phyloP scores from a whole-genome alignment of 2,888 invertebrate species.

The Rotaria macrura region DNA sequence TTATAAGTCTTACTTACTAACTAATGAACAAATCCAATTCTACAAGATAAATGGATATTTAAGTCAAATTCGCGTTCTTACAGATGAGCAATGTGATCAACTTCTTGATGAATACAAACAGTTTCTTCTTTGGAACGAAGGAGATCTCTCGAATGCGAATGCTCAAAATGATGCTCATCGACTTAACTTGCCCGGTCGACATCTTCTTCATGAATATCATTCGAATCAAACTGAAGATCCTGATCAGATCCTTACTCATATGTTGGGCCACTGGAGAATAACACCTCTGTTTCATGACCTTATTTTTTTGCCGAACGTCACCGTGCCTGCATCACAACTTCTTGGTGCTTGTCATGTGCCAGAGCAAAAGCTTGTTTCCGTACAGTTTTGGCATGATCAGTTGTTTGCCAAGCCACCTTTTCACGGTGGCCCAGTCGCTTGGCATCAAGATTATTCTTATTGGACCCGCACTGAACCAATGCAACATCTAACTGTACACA shows the following conservation, averaged over 20 bases:
- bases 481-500: conserved; percentile 44
- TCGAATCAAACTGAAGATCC: conserved; percentile 44
- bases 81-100: conserved; percentile 41
- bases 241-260: conserved; percentile 42
- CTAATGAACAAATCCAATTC: conserved; percentile 38
- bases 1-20: conserved; percentile 32
- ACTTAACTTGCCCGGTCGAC: conserved; percentile 38
- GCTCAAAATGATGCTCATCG: background rate
- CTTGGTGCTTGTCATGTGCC: conserved; percentile 33
- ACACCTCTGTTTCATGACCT: conserved; percentile 44
- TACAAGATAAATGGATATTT: conserved; percentile 43
- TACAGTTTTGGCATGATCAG: conserved; percentile 46
- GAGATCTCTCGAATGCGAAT: background rate
- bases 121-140: conserved; percentile 34
- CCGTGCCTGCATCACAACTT: conserved; percentile 41
- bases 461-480: conserved; percentile 44
- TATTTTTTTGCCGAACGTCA: conserved; percentile 40
- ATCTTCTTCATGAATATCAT: conserved; percentile 44
- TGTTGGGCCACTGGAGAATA: conserved; percentile 44
- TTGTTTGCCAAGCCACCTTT: conserved; percentile 43
- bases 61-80: conserved; percentile 40
- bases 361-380: conserved; percentile 35
- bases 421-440: conserved; percentile 43
- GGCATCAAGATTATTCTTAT: conserved; percentile 46
- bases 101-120: conserved; percentile 41